Conservation (phyloP, 2,797 vertebrate species). For the Nothura maculosa region DNA sequence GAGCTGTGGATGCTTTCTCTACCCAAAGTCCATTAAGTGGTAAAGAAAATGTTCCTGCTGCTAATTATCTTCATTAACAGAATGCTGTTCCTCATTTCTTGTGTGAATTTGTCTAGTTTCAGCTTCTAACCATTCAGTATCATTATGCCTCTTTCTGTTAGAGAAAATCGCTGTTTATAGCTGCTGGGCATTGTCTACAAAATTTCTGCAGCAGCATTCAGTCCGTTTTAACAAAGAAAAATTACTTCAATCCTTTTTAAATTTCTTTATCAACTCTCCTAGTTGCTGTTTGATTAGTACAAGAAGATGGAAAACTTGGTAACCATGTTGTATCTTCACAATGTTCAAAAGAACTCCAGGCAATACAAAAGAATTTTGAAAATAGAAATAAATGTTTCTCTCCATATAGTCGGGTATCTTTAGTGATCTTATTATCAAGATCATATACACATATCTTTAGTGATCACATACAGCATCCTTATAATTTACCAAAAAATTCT, state of each 20-base stretch:
- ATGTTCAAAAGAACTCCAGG: background rate
- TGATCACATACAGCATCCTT: background rate
- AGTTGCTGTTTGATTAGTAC: constrained; percentile 14
- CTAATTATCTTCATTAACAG: constrained; percentile 9
- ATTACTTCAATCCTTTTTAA: background rate
- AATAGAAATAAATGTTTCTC: background rate
- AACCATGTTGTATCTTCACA: background rate
- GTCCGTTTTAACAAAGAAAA: constrained; percentile 28
- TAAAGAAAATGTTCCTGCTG: background rate
- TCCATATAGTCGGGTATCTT: background rate
- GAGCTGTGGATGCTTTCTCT: background rate
- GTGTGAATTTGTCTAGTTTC: constrained; percentile 2
- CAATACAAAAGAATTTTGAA: background rate
- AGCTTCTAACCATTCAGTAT: constrained; percentile 1
- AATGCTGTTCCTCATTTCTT: background rate
- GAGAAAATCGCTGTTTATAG: constrained; percentile 29
- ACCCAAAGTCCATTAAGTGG: background rate
- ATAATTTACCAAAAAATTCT: background rate
- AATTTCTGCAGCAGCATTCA: background rate
- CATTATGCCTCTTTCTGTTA: constrained; percentile 12
- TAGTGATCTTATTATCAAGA: background rate
- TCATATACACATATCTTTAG: background rate
- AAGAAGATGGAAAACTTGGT: constrained; percentile 4
- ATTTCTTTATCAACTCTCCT: background rate
- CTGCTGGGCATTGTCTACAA: background rate